phyloP scores from a whole-genome alignment of 1,140 invertebrate genomes.

The Nasonia giraulti region DNA sequence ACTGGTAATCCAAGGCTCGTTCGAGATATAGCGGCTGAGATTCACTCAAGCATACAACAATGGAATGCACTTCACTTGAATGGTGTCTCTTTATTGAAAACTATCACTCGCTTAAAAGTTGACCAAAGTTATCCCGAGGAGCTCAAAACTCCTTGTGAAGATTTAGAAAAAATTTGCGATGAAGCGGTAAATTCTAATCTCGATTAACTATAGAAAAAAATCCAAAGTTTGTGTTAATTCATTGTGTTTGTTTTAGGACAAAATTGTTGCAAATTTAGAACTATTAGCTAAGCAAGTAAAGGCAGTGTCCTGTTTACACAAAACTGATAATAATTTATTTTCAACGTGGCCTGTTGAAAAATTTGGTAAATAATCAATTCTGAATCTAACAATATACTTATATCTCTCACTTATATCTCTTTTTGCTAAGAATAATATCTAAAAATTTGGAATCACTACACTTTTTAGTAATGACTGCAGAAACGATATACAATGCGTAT shows the following conservation, averaged over 20 bases:
- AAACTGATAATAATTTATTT: conserved; percentile 57
- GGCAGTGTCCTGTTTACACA: conserved; percentile 52
- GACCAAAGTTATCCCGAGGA: conserved; percentile 54
- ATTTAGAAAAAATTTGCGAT: conserved; percentile 60
- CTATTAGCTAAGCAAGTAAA: conserved; percentile 57
- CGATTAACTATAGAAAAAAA: background rate
- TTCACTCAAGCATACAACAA: conserved; percentile 63
- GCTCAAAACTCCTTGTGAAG: conserved; percentile 60
- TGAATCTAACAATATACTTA: background rate
- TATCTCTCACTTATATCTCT: background rate
- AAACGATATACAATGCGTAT: conserved; percentile 60
- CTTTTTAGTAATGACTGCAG: conserved; percentile 54
- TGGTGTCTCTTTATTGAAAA: conserved; percentile 60
- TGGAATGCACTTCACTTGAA: conserved; percentile 63
- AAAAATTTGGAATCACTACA: conserved; percentile 5
- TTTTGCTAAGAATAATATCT: background rate
- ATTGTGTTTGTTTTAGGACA: conserved; percentile 54
- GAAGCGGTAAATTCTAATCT: conserved; percentile 54
- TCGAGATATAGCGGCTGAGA: conserved; percentile 62
- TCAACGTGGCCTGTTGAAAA: conserved; percentile 59
- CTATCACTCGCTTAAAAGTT: conserved; percentile 58
- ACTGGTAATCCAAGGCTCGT: conserved; percentile 63
- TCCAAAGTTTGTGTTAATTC: background rate
- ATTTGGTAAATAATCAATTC: conserved; percentile 59
- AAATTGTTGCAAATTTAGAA: conserved; percentile 58